These are phyloP conservation scores for Ephydatia muelleri DNA, from an alignment of 37 sponge, comb jelly and placozoan genomes.

Conservation along the genomic window DNA sequence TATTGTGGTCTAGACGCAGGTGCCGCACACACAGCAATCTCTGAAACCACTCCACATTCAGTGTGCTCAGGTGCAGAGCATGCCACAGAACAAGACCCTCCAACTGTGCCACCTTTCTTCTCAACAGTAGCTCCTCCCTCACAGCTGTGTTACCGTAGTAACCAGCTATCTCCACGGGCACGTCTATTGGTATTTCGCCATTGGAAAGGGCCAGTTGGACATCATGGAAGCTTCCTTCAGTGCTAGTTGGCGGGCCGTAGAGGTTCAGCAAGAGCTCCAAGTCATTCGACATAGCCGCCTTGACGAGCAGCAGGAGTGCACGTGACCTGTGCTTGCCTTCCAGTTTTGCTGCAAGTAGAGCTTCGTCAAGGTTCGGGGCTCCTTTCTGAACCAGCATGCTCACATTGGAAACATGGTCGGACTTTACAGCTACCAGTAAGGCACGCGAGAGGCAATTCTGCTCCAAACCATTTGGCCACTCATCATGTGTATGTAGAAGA, in stretches of 20 bases:
- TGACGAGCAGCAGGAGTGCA: conserved; percentile 16
- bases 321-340: background rate
- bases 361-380: conserved; percentile 2
- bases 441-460: conserved; percentile 21
- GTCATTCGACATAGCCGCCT: conserved; percentile 13
- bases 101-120: background rate
- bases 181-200: conserved; percentile 10
- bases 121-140: background rate
- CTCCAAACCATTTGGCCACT: background rate
- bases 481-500: background rate
- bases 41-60: background rate
- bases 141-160: background rate
- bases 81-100: background rate
- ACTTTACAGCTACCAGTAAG: conserved; percentile 18
- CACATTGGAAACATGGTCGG: background rate
- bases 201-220: background rate
- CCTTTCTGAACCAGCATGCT: conserved; percentile 11
- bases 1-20: background rate
- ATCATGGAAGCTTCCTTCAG: background rate
- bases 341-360: conserved; percentile 5
- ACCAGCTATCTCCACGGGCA: conserved; percentile 1
- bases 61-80: background rate
- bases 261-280: conserved; percentile 3
- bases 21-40: background rate
- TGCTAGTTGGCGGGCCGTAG: background rate